Evolutionary conservation across 2,113 vertebrate genomes (phyloP).

Genomic region (Cynocephalus volans): DNA sequence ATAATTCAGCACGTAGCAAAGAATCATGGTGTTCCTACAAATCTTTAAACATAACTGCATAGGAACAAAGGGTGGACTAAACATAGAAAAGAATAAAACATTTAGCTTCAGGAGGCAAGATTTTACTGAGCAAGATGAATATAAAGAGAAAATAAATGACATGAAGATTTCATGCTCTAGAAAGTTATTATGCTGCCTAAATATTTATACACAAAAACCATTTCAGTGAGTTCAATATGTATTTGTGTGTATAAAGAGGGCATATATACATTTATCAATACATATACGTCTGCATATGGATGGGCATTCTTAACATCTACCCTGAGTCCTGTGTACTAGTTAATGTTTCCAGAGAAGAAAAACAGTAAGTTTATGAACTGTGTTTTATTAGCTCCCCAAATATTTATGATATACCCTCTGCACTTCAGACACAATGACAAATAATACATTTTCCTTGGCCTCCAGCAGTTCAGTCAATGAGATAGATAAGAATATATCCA

Average conservation of each 20-base stretch:
- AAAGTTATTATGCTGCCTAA: slow-evolving; percentile 30
- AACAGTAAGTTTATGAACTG: background rate
- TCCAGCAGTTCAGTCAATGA: background rate
- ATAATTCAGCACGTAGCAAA: slow-evolving; percentile 20
- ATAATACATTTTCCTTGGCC: background rate
- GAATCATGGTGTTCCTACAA: background rate
- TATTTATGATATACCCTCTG: background rate
- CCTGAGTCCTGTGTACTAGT: background rate
- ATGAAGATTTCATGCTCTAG: background rate
- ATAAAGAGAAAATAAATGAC: slow-evolving; percentile 54
- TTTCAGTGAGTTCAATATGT: background rate
- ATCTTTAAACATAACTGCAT: slow-evolving; percentile 12
- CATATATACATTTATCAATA: background rate
- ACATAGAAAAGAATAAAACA: background rate
- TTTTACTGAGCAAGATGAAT: background rate
- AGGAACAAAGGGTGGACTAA: slow-evolving; percentile 56
- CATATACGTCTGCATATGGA: background rate
- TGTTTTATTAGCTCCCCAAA: background rate
- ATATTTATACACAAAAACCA: slow-evolving; percentile 45
- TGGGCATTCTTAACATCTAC: background rate
- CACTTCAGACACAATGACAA: background rate
- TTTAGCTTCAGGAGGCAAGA: slow-evolving; percentile 22
- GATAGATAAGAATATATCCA: background rate
- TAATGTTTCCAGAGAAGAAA: slow-evolving; percentile 52
- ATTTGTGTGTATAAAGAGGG: background rate